Evolutionary conservation across 2,888 invertebrate species (phyloP), one percentile per base, ranked within the genome.

Genomic region (Drosophila borealis): DNA sequence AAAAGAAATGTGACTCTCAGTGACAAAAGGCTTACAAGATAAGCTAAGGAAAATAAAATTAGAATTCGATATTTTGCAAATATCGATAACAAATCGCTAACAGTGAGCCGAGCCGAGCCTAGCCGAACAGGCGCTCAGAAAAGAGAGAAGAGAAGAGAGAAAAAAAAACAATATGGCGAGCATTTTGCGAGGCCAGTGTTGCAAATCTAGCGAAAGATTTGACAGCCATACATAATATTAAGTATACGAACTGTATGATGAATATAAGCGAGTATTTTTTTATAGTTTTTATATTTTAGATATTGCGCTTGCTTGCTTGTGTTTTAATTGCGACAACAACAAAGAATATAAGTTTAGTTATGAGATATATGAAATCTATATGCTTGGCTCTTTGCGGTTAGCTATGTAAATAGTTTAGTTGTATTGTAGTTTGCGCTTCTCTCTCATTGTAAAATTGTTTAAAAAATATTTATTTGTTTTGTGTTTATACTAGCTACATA

Each of bases 41-140:
- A 79, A 70, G 74, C 67, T 74, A 70, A 72, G 53, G 66, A 69
- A 74, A 76, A 61, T 49, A 73, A 80, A 74, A 73, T 70, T 74
- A 72, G 53, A 61, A 75, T 73, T 80, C 86, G 78, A 67, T 69
- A 76, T 70, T 72, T 76, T 51, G 25, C 10, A 72, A 75, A 72
- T 87, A 89, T 70, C 85, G 88, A 85, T 89, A 85, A 85, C 89
- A 85, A 85, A 80, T 70, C 56, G 66, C 49, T 42, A 78, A 75
- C 70, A 69, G 70, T 70, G 56, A 62, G 74, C 78, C 34, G 39
- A 25, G 37, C 13, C 13, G 17, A 29, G 25, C 21, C 21, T 0
- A 4, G 25, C 25, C 25, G 25, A 25, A 25, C 25, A 2, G 25
- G 25, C 25, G 8, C 25, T 25, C 25, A 25, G 25, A 25, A 29